Conservation (phyloP, 2,113 vertebrate species). For the Anguilla japonica region DNA sequence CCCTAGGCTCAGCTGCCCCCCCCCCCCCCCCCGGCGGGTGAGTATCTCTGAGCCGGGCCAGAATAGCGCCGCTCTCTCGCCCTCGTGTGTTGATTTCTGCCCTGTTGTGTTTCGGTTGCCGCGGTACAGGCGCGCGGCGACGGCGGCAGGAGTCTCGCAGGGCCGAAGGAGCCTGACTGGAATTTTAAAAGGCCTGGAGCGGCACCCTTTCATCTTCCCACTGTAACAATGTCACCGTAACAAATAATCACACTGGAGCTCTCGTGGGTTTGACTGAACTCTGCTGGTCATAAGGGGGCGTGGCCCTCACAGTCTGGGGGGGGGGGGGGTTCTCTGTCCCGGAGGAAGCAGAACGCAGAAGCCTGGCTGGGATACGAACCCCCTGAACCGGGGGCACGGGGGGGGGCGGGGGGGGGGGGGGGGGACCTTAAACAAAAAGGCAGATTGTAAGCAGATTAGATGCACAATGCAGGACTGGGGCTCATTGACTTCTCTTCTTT, state of each 20-base stretch:
- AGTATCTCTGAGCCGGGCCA: background rate
- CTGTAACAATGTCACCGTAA: too few relatives aligned
- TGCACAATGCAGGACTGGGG: background rate
- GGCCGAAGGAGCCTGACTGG: too few relatives aligned
- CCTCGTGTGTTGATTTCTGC: background rate
- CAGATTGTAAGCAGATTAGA: conserved; percentile 7
- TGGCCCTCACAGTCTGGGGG: background rate
- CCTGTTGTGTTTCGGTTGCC: background rate
- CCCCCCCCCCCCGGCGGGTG: conserved; percentile 28
- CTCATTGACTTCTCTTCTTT: background rate
- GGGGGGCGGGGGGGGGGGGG: too few relatives aligned
- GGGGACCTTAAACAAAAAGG: background rate
- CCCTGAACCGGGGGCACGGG: background rate
- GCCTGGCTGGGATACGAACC: background rate
- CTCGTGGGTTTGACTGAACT: background rate
- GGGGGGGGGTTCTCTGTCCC: background rate
- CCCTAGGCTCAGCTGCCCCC: conserved; percentile 58
- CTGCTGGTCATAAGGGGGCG: background rate
- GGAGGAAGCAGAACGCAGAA: too few relatives aligned
- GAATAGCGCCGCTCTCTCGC: too few relatives aligned
- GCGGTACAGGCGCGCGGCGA: background rate
- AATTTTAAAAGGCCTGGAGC: background rate
- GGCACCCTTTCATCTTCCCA: background rate
- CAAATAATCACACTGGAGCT: background rate
- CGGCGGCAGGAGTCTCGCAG: background rate